A percentile compares a stretch with the other conserved stretches of the same genome.
Conservation (phyloP, 2,888 invertebrate genomes). For the Synanthedon formicaeformis region DNA sequence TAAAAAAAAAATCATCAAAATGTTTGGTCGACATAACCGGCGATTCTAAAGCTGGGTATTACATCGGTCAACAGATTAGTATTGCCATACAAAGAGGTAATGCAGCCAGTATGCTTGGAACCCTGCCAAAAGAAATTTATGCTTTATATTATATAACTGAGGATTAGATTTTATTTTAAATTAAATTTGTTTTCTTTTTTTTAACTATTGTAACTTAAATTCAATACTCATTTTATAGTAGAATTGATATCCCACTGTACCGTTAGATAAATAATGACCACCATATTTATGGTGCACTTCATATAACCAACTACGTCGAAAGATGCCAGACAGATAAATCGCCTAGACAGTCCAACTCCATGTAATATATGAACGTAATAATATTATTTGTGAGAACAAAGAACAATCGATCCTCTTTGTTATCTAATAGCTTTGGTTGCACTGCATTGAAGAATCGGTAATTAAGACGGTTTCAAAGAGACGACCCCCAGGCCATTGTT, state of each 20-base stretch:
- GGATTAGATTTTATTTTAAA: too few relatives aligned
- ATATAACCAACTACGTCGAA: neutral
- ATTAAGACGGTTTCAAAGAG: conserved; percentile 27
- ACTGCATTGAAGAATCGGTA: conserved; percentile 33
- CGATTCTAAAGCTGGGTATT: too few relatives aligned
- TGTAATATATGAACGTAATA: conserved; percentile 1
- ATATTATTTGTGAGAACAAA: conserved; percentile 4
- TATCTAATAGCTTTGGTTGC: conserved; percentile 31
- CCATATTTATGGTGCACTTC: neutral
- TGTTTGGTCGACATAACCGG: too few relatives aligned
- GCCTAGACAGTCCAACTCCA: neutral
- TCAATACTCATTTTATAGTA: conserved; percentile 1
- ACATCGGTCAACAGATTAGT: too few relatives aligned
- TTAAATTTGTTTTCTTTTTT: too few relatives aligned
- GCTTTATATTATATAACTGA: too few relatives aligned
- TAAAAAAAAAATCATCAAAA: too few relatives aligned
- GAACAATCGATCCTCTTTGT: conserved; percentile 37
- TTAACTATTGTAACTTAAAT: too few relatives aligned
- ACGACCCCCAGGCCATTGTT: conserved; percentile 6
- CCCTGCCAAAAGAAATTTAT: too few relatives aligned
- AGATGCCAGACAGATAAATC: neutral
- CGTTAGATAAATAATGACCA: too few relatives aligned
- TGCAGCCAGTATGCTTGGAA: too few relatives aligned
- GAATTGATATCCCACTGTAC: neutral
- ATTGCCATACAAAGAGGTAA: too few relatives aligned